Percentiles rank a stretch among this genome's conserved stretches.
phyloP scores from a whole-genome alignment of 2,888 invertebrate genomes.

The Caenorhabditis zanzibari region DNA sequence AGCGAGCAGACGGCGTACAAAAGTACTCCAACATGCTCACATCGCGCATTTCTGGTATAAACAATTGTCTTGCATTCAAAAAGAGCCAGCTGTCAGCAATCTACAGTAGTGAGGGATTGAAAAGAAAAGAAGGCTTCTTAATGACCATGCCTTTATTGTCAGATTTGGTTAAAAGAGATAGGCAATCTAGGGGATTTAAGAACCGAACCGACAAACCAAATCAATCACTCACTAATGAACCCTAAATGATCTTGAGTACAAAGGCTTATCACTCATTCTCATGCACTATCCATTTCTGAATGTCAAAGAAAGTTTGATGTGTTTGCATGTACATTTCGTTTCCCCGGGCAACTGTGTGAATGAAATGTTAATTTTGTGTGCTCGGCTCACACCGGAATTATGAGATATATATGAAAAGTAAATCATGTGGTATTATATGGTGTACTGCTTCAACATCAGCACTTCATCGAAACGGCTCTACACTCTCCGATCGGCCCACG shows the following conservation, averaged over 20 bases:
- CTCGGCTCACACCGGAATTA: slow-evolving; percentile 7
- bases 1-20: slow-evolving; percentile 44
- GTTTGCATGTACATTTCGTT: slow-evolving; percentile 31
- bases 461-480: not conserved
- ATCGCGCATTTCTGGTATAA: slow-evolving; percentile 62
- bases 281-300: slow-evolving; percentile 52
- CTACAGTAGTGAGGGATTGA: slow-evolving; percentile 46
- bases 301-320: not conserved
- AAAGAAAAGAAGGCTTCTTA: slow-evolving; percentile 23
- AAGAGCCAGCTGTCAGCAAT: slow-evolving; percentile 55
- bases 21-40: slow-evolving; percentile 48
- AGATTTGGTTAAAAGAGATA: slow-evolving; percentile 2
- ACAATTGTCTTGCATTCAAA: slow-evolving; percentile 53
- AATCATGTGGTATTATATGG: slow-evolving; percentile 58
- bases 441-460: slow-evolving; percentile 39
- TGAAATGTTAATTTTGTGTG: slow-evolving; percentile 57
- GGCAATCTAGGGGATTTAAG: not conserved
- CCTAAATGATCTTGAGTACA: slow-evolving; percentile 38
- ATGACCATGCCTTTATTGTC: slow-evolving; percentile 56
- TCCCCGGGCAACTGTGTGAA: slow-evolving; percentile 64
- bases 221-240: slow-evolving; percentile 51
- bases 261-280: slow-evolving; percentile 22
- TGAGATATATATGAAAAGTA: slow-evolving; percentile 36
- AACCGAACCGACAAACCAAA: slow-evolving; percentile 5
- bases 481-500: not conserved